These are phyloP conservation scores for Caenorhabditis zanzibari DNA, from an alignment of 2,888 invertebrate genomes.

Conservation along the genomic window DNA sequence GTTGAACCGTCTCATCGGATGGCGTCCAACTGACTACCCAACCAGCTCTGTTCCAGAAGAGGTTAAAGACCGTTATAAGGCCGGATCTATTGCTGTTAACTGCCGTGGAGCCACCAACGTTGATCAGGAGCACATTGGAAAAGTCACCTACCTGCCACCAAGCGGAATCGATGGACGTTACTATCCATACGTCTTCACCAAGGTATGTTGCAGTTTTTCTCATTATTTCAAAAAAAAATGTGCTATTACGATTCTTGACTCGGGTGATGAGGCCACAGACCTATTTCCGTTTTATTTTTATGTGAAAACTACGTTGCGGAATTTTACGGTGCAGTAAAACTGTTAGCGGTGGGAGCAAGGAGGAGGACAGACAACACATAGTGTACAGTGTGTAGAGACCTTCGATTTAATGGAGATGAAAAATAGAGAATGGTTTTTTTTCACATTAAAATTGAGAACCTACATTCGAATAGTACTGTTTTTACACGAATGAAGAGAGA, in stretches of 20 bases:
- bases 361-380: too few species aligned
- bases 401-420: not conserved
- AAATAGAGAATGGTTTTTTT: not conserved
- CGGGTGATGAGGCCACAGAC: not conserved
- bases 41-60: conserved; percentile 88
- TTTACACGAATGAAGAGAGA: not conserved
- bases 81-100: conserved; percentile 89
- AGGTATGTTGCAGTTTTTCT: conserved; percentile 22
- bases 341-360: not conserved
- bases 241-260: not conserved
- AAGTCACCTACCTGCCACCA: conserved; percentile 88
- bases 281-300: conserved; percentile 22
- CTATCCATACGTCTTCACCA: conserved; percentile 84
- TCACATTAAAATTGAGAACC: not conserved
- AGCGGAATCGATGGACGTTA: conserved; percentile 87
- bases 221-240: not conserved
- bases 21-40: conserved; percentile 85
- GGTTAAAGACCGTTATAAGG: conserved; percentile 78
- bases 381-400: conserved; percentile 6
- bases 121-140: conserved; percentile 91
- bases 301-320: conserved; percentile 7
- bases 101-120: conserved; percentile 90
- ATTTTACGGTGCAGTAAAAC: conserved; percentile 48
- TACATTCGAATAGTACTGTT: not conserved
- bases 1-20: conserved; percentile 88